phyloP scores from a whole-genome alignment of 2,888 invertebrate species.

The Megalurothrips usitatus region DNA sequence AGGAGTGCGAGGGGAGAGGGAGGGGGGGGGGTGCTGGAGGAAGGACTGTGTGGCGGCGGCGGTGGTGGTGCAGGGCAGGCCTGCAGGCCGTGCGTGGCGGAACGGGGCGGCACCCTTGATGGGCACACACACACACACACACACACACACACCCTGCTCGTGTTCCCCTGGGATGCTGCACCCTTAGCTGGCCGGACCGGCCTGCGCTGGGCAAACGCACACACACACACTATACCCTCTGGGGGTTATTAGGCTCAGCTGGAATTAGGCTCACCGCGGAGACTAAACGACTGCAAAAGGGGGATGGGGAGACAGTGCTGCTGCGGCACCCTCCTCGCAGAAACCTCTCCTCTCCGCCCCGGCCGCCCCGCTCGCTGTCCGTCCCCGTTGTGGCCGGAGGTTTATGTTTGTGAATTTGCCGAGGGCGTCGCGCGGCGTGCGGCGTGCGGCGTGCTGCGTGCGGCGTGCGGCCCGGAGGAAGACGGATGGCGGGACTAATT shows the following conservation, averaged over 20 bases:
- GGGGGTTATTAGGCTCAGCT: slow-evolving; percentile 15
- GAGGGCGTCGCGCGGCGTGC: neutral
- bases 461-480: neutral
- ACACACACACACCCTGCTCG: neutral
- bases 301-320: too few relatives aligned
- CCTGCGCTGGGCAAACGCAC: neutral
- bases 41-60: neutral
- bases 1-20: neutral
- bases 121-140: too few relatives aligned
- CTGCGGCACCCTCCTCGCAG: neutral
- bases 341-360: neutral
- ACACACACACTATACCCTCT: neutral
- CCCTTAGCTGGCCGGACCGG: neutral
- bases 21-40: neutral
- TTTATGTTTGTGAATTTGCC: neutral
- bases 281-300: slow-evolving; percentile 3
- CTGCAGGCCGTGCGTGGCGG: neutral
- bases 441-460: neutral
- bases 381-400: neutral
- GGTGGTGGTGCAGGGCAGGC: neutral
- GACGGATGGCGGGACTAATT: neutral
- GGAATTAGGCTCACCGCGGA: slow-evolving; percentile 17
- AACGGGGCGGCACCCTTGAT: too few relatives aligned
- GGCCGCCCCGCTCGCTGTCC: neutral
- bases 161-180: neutral